A percentile compares a stretch with the other conserved stretches of the same genome.
Evolutionary conservation across 2,797 vertebrate genomes (phyloP).

Genomic region (Anomalospiza imberbis): DNA sequence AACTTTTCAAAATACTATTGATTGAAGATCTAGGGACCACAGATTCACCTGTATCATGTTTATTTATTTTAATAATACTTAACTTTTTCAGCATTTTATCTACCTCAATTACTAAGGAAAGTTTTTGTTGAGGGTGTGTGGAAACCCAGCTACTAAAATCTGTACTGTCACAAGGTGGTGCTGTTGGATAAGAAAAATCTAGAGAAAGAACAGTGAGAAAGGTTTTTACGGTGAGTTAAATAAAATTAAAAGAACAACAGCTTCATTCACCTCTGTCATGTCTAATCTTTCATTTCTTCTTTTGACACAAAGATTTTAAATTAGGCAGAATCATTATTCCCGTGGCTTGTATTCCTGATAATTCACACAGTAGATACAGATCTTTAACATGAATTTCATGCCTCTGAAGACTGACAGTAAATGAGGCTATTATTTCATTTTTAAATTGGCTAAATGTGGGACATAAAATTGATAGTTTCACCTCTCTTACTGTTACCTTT

Average conservation of each 20-base stretch:
- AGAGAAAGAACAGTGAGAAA: not conserved
- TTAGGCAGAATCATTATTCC: slow-evolving; percentile 72
- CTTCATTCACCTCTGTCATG: slow-evolving; percentile 80
- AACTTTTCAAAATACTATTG: not conserved
- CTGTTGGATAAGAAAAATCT: slow-evolving; percentile 65
- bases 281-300: slow-evolving; percentile 71
- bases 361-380: slow-evolving; percentile 26
- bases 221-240: slow-evolving; percentile 77
- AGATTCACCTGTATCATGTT: not conserved
- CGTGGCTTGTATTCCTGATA: slow-evolving; percentile 68
- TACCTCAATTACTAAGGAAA: not conserved
- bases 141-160: not conserved
- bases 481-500: not conserved
- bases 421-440: slow-evolving; percentile 67
- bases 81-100: not conserved
- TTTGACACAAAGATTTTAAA: slow-evolving; percentile 74
- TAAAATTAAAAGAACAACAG: slow-evolving; percentile 81
- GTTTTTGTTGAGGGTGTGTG: not conserved
- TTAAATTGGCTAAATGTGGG: slow-evolving; percentile 13
- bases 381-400: slow-evolving; percentile 68
- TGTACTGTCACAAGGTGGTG: slow-evolving; percentile 68
- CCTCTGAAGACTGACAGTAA: slow-evolving; percentile 49
- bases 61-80: not conserved
- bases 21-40: not conserved
- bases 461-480: slow-evolving; percentile 44